Conservation (phyloP, 2,888 invertebrate species). For the Prenolepis imparis region DNA sequence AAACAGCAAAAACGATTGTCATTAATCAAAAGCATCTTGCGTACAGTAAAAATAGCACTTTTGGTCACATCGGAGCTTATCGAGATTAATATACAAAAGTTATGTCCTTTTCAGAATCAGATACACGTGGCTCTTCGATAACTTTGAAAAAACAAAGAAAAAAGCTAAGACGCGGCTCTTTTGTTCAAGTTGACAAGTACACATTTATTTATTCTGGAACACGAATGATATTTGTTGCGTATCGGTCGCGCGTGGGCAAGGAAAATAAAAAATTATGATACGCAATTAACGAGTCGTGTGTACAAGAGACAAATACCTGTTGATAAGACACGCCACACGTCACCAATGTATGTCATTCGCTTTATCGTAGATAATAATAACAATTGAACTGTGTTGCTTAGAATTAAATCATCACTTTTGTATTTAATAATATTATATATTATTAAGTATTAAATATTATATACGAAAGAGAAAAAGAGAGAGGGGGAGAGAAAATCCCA, state of each 20-base stretch:
- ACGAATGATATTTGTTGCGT: constrained; percentile 26
- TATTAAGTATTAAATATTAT: too few relatives aligned
- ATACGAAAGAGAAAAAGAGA: too few relatives aligned
- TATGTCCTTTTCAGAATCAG: background rate
- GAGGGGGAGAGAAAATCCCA: too few relatives aligned
- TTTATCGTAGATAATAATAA: constrained; percentile 13
- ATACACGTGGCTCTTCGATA: background rate
- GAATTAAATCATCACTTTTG: background rate
- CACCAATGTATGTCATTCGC: background rate
- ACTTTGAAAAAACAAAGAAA: constrained; percentile 17
- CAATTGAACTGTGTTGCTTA: background rate
- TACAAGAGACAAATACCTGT: constrained; percentile 1
- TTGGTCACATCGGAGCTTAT: background rate
- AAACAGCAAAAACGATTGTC: background rate
- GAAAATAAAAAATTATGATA: constrained; percentile 9
- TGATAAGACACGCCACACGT: constrained; percentile 39
- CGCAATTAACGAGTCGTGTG: background rate
- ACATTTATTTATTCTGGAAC: constrained; percentile 23
- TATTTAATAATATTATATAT: too few relatives aligned
- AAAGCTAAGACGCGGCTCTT: constrained; percentile 1
- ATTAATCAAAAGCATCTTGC: background rate
- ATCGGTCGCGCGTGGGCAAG: background rate
- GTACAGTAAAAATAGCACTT: background rate
- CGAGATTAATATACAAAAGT: background rate
- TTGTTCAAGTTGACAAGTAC: background rate